Base-by-base conservation (phyloP, 2,797 vertebrate species). In the Lophius americanus region DNA sequence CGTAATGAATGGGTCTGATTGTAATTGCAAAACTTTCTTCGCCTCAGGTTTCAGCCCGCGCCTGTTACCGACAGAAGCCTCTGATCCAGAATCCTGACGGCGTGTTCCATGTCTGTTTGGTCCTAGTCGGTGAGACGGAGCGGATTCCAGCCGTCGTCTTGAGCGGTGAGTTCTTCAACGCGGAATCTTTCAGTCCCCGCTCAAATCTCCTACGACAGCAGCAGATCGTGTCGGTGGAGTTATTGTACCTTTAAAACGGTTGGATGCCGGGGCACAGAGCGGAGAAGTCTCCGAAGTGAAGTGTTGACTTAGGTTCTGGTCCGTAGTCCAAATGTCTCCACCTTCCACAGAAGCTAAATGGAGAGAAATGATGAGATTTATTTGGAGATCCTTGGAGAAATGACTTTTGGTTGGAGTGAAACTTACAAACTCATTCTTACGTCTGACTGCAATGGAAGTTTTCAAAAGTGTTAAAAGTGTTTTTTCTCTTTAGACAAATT, bases 101-200 rank as follows among this genome's bases (percentile, higher is more conserved):
- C 23, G 37, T 2, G 52, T 79, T 68, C 82, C 38, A 23, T 81
- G 65, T 84, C 42, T 85, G 60, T 84, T 74, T 88, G 23, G 23
- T 23, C 23, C 23, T 23, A 23, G 23, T 23, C 23, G 23, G 23
- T 23, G 23, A 23, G 23, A 23, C 23, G 23, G 23, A 23, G 23
- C 23, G 23, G 23, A 23, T 23, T 23, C 23, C 23, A 23, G 23
- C 23, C 23, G 23, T 23, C 23, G 23, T 23, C 23, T 23, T 23
- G 23, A 23, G 23, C 23, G 23, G 23, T 23, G 23, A 23, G 23
- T 23, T 1, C 23, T 23, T 23, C 23, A 23, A 23, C 23, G 2
- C 23, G 23, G 23, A 2, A 23, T 23, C 23, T 23, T 23, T 23
- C 23, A 23, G 23, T 23, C 2, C 23, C 23, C 23, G 23, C 23